Evolutionary conservation across 2,888 invertebrate genomes (phyloP).

Genomic region (Xylota segnis): DNA sequence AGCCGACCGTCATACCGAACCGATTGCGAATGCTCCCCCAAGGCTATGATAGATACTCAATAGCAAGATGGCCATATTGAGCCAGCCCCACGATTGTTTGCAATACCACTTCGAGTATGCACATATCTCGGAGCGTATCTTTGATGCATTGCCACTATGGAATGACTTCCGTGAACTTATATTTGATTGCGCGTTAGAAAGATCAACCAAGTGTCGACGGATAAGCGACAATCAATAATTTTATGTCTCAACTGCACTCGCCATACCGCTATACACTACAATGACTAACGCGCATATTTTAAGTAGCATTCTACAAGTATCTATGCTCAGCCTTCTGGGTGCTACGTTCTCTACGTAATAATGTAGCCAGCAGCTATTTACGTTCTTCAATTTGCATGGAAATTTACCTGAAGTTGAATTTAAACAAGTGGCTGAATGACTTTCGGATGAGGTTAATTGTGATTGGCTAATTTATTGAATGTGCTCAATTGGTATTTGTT

Average conservation of each 20-base stretch:
- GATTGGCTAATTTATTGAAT: slow-evolving; percentile 28
- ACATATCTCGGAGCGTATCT: not conserved
- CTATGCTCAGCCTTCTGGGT: not conserved
- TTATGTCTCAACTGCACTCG: slow-evolving; percentile 27
- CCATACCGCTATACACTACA: slow-evolving; percentile 10
- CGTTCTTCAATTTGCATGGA: slow-evolving; percentile 44
- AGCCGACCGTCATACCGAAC: slow-evolving; percentile 30
- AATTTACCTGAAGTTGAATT: slow-evolving; percentile 29
- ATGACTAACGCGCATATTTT: slow-evolving; percentile 40
- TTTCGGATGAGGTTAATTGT: slow-evolving; percentile 48
- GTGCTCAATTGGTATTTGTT: slow-evolving; percentile 21
- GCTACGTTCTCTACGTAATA: slow-evolving; percentile 19
- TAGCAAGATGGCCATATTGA: slow-evolving; percentile 46
- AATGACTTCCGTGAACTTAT: slow-evolving; percentile 66
- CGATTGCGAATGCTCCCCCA: slow-evolving; percentile 29
- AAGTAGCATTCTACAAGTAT: slow-evolving; percentile 10
- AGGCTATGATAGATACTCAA: slow-evolving; percentile 54
- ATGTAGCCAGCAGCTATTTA: slow-evolving; percentile 38
- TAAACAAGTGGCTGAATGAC: slow-evolving; percentile 54
- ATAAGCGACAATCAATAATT: slow-evolving; percentile 38
- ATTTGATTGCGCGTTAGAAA: slow-evolving; percentile 40
- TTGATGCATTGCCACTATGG: slow-evolving; percentile 4
- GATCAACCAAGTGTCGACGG: slow-evolving; percentile 9
- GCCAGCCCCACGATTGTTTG: slow-evolving; percentile 20
- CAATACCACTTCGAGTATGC: slow-evolving; percentile 31